Evolutionary conservation across 2,888 invertebrate genomes (phyloP).

Genomic region (Pristionchus maxplancki): DNA sequence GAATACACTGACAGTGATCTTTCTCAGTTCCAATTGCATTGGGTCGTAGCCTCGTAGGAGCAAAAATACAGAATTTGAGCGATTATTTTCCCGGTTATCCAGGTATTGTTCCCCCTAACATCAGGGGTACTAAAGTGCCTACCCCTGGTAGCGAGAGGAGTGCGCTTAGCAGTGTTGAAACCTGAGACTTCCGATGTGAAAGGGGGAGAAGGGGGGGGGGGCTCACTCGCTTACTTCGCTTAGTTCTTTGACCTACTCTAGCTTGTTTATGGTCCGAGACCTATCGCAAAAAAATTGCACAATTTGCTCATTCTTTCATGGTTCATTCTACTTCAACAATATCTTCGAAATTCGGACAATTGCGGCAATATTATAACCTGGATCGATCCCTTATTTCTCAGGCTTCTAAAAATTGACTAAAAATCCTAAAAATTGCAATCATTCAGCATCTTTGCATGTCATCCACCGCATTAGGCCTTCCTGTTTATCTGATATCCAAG

Average conservation of each 20-base stretch:
- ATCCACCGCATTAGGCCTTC: too few species aligned
- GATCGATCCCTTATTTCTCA: too few species aligned
- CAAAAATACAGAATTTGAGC: too few species aligned
- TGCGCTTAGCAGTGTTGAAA: slow-evolving; percentile 30
- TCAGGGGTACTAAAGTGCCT: slow-evolving; percentile 12
- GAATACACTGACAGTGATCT: background rate
- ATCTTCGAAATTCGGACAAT: too few species aligned
- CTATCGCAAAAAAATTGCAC: too few species aligned
- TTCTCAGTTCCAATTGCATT: background rate
- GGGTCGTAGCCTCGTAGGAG: too few species aligned
- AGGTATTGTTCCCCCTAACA: background rate
- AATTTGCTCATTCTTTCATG: too few species aligned
- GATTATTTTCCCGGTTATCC: background rate
- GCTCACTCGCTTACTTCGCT: background rate
- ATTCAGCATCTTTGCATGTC: too few species aligned
- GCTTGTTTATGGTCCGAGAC: background rate
- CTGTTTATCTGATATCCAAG: background rate
- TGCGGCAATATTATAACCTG: too few species aligned
- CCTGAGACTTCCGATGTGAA: slow-evolving; percentile 38
- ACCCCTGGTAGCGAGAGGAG: background rate
- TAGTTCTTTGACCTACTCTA: slow-evolving; percentile 14
- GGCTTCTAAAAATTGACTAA: too few species aligned
- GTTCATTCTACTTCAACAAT: too few species aligned
- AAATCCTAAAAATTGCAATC: too few species aligned
- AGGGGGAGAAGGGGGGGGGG: background rate